Conservation (phyloP, 2,113 vertebrate species). For the Xiphophorus couchianus region DNA sequence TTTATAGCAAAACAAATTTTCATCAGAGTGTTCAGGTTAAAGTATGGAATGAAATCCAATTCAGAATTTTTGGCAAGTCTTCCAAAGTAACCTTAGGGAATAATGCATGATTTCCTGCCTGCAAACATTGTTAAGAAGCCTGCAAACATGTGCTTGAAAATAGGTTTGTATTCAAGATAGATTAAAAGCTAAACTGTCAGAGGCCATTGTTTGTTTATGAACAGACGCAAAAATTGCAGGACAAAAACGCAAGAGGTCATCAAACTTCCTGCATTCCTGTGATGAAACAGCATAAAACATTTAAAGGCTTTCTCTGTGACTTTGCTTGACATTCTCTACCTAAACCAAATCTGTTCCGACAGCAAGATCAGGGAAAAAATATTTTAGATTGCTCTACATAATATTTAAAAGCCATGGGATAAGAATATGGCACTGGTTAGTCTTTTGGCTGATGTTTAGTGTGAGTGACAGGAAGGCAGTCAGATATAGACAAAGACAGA, state of each 20-base stretch:
- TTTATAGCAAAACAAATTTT: neutral
- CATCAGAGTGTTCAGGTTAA: neutral
- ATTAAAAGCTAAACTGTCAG: neutral
- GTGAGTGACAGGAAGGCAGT: neutral
- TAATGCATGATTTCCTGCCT: neutral
- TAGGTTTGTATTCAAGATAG: too few species aligned
- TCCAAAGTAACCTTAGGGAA: neutral
- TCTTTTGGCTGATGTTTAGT: slow-evolving; percentile 5
- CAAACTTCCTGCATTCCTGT: slow-evolving; percentile 34
- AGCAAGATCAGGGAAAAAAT: slow-evolving; percentile 6
- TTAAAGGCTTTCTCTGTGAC: slow-evolving; percentile 54
- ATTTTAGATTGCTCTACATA: slow-evolving; percentile 27
- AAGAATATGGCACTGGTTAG: slow-evolving; percentile 22
- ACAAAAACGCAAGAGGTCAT: slow-evolving; percentile 33
- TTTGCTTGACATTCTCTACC: slow-evolving; percentile 44
- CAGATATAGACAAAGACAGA: neutral
- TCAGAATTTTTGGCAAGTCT: neutral
- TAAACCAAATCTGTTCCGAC: slow-evolving; percentile 30
- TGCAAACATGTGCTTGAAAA: neutral
- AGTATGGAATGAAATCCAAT: neutral
- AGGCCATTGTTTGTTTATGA: neutral
- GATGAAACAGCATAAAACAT: slow-evolving; percentile 71
- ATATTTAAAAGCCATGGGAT: slow-evolving; percentile 44
- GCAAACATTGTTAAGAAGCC: neutral
- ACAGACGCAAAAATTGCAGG: slow-evolving; percentile 16